Base-by-base conservation (phyloP, 2,113 vertebrate species). In the Microtus montanus region DNA sequence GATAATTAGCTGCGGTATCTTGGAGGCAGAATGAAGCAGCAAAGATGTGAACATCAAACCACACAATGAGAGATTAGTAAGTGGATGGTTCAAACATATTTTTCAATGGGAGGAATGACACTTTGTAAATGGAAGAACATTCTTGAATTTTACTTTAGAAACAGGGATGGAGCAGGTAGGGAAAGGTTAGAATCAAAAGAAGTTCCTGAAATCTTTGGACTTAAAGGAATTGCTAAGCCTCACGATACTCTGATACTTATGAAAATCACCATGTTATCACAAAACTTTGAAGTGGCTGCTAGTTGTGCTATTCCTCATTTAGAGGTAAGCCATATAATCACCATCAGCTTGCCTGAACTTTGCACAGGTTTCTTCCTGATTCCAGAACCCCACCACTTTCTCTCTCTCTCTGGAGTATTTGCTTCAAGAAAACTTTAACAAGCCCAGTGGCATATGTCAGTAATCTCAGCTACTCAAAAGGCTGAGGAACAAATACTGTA, bases 1-100 rank as follows among this genome's bases (percentile, higher is more conserved):
- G 66, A 93, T 83, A 91, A 93, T 82, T 88, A 83, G 58, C 38
- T 73, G 30, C 35, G 49, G 5, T 83, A 83, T 87, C 58, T 15
- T 15, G 64, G n/a, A 82, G 24, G 20, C 61, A 70, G 19, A 63
- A 26, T 63, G 49, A 82, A 74, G 24, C 22, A 79, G 49, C 64
- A 58, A 93, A 24, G 47, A 90, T 33, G 19, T 80, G 35, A 22
- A 68, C 24, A 79, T 58, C 86, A 74, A 64, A 64, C 52, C 9
- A 61, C 75, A 68, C 26, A 82, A 54, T 58, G 12, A 8, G 38
- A 82, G 58, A 77, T n/a, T 91, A 19, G 22, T 33, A 61, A 78
- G n/a, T 58, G 19, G 19, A 58, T 58, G 58, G 58, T 74, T 82
- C 68, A 75, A 83, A 77, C 47, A 44, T 68, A 70, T 68, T 61